These are phyloP conservation scores for Gari tellinella DNA, from an alignment of 2,888 invertebrate genomes.

Conservation along the genomic window DNA sequence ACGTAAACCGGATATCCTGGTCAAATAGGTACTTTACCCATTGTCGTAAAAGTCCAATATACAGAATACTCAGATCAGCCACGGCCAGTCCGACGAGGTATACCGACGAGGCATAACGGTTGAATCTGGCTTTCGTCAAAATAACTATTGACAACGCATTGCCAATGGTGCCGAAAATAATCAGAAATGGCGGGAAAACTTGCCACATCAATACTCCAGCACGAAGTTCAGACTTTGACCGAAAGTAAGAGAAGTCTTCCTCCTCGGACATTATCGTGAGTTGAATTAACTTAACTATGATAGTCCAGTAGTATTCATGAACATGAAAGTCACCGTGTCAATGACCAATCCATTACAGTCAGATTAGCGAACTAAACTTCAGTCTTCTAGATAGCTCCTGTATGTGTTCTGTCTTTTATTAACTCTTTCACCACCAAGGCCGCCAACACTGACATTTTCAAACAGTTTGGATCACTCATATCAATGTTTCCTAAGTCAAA, in stretches of 20 bases:
- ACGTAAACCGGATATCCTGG: conserved; percentile 60
- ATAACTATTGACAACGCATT: conserved; percentile 69
- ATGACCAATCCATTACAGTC: no score
- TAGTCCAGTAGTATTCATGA: no score
- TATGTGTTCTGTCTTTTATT: no score
- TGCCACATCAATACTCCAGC: conserved; percentile 57
- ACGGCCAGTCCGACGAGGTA: conserved; percentile 68
- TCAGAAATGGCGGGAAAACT: conserved; percentile 64
- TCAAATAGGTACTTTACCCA: conserved; percentile 52
- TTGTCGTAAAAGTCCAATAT: conserved; percentile 70
- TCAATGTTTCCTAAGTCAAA: no score
- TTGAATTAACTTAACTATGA: no score
- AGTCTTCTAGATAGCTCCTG: no score
- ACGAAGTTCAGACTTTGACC: conserved; percentile 29
- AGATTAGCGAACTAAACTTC: no score
- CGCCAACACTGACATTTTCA: no score
- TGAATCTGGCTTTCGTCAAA: conserved; percentile 53
- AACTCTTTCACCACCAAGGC: no score
- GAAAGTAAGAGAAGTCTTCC: conserved; percentile 31
- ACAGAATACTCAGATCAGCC: conserved; percentile 65
- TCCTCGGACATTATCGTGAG: no score
- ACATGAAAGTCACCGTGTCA: no score
- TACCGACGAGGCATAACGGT: conserved; percentile 59
- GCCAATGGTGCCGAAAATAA: conserved; percentile 72
- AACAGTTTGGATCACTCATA: no score